Evolutionary conservation across 2,113 vertebrate genomes (phyloP).

Genomic region (Clarias gariepinus): DNA sequence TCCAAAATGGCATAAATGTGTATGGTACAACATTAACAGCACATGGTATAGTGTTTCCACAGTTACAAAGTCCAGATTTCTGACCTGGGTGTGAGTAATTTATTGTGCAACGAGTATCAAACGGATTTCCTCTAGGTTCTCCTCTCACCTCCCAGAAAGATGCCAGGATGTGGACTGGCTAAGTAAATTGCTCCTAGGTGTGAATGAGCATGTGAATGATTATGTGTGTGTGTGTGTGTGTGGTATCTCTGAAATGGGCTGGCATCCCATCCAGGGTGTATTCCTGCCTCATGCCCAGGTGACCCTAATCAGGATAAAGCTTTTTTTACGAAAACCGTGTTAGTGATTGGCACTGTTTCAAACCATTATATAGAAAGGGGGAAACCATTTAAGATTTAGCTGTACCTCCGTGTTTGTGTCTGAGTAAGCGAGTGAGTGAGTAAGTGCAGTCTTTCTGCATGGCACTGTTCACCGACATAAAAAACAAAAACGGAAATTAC

Average conservation of each 20-base stretch:
- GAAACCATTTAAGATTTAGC: background rate
- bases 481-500: too few species aligned
- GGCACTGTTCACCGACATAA: background rate
- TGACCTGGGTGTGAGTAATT: background rate
- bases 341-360: background rate
- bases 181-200: background rate
- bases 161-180: background rate
- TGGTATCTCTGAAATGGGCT: background rate
- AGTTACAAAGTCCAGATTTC: background rate
- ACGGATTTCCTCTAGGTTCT: background rate
- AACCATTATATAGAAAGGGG: background rate
- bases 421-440: background rate
- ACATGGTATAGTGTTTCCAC: background rate
- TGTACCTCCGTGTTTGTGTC: background rate
- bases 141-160: background rate
- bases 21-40: background rate
- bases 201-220: background rate
- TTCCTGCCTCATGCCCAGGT: background rate
- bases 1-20: background rate
- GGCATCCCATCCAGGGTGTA: background rate
- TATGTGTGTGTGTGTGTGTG: background rate
- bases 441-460: background rate
- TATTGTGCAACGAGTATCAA: background rate
- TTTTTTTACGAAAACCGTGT: background rate
- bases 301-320: background rate